phyloP scores from a whole-genome alignment of 2,888 invertebrate genomes.

The Caenorhabditis doughertyi region DNA sequence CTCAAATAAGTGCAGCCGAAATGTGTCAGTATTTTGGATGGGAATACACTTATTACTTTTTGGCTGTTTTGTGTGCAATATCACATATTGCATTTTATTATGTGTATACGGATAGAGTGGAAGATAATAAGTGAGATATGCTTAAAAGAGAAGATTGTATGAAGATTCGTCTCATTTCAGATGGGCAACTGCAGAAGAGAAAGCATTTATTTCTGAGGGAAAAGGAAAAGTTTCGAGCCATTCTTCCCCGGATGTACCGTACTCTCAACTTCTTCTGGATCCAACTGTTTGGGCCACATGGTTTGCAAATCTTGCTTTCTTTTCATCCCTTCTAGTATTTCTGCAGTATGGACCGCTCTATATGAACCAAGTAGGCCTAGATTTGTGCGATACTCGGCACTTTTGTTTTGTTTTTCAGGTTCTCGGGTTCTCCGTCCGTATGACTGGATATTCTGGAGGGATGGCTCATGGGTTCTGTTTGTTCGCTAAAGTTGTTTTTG shows the following conservation, averaged over 20 bases:
- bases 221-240: slow-evolving; percentile 19
- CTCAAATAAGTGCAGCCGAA: slow-evolving; percentile 59
- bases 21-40: slow-evolving; percentile 64
- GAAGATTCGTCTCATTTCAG: slow-evolving; percentile 15
- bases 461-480: slow-evolving; percentile 63
- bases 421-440: slow-evolving; percentile 49
- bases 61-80: slow-evolving; percentile 50
- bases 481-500: slow-evolving; percentile 60
- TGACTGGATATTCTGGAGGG: slow-evolving; percentile 54
- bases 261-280: slow-evolving; percentile 53
- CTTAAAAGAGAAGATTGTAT: not conserved
- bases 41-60: slow-evolving; percentile 67
- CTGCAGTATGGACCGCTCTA: slow-evolving; percentile 67
- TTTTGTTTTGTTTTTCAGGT: slow-evolving; percentile 45
- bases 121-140: slow-evolving; percentile 43
- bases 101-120: slow-evolving; percentile 53
- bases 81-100: slow-evolving; percentile 50
- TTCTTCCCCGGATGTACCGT: slow-evolving; percentile 32
- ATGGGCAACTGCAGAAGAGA: slow-evolving; percentile 49
- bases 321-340: slow-evolving; percentile 64
- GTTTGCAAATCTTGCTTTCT: slow-evolving; percentile 66
- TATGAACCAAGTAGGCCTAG: slow-evolving; percentile 49
- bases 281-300: slow-evolving; percentile 66
- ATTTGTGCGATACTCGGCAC: too few species aligned
- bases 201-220: slow-evolving; percentile 57